These are phyloP conservation scores for Sus scrofa DNA, from an alignment of 2,113 vertebrate species.

Conservation along the genomic window DNA sequence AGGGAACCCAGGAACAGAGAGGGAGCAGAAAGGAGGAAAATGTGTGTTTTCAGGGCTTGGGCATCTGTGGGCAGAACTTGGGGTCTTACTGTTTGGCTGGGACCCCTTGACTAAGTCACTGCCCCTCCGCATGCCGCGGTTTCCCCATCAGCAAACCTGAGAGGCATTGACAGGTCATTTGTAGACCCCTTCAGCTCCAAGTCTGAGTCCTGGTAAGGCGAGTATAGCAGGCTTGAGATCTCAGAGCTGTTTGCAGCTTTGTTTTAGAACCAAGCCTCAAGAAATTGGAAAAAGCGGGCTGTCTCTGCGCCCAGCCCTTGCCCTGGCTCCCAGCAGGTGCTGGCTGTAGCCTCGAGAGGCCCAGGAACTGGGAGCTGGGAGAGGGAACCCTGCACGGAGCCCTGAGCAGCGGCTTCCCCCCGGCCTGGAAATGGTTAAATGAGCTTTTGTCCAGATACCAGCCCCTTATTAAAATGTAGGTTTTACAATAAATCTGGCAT, in stretches of 20 bases:
- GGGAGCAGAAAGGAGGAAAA: neutral
- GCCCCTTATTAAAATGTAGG: slow-evolving; percentile 85
- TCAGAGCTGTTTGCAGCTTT: neutral
- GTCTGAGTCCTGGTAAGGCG: neutral
- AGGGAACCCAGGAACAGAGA: neutral
- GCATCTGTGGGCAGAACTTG: neutral
- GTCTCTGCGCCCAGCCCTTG: accelerated
- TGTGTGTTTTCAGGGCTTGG: neutral
- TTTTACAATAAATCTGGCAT: slow-evolving; percentile 84
- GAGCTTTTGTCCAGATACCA: slow-evolving; percentile 45
- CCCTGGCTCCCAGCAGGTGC: neutral
- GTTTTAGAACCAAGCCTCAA: neutral
- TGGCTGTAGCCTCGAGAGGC: neutral
- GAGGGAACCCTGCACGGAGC: neutral
- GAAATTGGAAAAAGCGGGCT: accelerated
- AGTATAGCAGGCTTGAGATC: accelerated
- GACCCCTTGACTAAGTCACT: neutral
- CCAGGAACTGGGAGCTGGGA: neutral
- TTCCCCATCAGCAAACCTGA: neutral
- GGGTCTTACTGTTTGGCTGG: neutral
- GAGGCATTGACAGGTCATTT: neutral
- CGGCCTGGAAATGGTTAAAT: slow-evolving; percentile 82
- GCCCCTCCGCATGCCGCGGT: neutral
- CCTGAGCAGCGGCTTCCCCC: neutral
- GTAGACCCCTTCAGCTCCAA: neutral